Conservation (phyloP, 2,888 invertebrate genomes). For the Agriopis leucophaearia region DNA sequence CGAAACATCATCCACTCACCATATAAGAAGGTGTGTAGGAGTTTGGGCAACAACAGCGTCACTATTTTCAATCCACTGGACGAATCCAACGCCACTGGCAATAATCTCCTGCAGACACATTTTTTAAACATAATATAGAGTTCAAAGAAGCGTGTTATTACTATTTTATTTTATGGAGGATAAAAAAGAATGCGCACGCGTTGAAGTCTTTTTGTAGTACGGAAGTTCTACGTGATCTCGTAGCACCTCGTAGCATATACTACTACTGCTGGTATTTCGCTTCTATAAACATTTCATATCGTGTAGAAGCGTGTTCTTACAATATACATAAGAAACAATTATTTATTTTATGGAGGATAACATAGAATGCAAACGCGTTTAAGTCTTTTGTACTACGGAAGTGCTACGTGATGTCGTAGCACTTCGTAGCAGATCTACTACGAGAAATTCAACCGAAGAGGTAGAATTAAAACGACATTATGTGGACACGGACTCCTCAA, state of each 20-base stretch:
- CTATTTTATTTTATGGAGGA: not conserved
- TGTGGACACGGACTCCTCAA: too few relatives aligned
- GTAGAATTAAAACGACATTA: not conserved
- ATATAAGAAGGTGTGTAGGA: conserved; percentile 95
- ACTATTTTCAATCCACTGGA: conserved; percentile 96
- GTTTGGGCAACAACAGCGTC: conserved; percentile 99
- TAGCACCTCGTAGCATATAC: conserved; percentile 6
- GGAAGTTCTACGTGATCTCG: not conserved
- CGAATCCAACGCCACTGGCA: conserved; percentile 90
- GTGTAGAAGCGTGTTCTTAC: not conserved
- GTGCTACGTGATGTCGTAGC: conserved; percentile 1
- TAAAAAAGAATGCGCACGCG: conserved; percentile 5
- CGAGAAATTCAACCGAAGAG: not conserved
- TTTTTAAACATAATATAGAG: too few relatives aligned
- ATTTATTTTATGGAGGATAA: not conserved
- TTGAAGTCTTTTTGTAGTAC: conserved; percentile 9
- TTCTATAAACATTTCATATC: too few relatives aligned
- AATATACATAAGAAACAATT: too few relatives aligned
- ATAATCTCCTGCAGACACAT: conserved; percentile 83
- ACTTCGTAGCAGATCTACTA: conserved; percentile 3
- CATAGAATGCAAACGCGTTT: conserved; percentile 9
- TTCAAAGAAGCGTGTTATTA: not conserved
- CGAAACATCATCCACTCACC: conserved; percentile 86
- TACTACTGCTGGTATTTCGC: too few relatives aligned
- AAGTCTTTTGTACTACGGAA: conserved; percentile 3